Evolutionary conservation across 2,113 vertebrate species (phyloP).

Genomic region (Taxidea taxus): DNA sequence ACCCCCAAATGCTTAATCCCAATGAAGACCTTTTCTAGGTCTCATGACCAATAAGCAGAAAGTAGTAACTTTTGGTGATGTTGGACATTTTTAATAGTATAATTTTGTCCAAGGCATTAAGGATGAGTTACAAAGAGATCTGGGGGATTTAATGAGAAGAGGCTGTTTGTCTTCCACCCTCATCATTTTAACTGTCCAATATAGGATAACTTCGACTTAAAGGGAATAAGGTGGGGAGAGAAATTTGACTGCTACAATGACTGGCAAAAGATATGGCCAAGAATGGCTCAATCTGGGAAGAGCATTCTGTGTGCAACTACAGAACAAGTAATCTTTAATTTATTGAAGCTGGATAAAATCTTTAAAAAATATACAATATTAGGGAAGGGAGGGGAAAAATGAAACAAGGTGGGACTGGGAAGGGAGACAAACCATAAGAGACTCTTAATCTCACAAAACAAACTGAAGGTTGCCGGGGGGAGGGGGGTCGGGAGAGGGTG

Average conservation of each 20-base stretch:
- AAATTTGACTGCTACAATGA: neutral
- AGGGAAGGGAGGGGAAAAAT: too few relatives aligned
- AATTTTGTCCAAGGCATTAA: constrained; percentile 22
- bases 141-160: neutral
- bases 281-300: neutral
- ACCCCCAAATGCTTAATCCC: neutral
- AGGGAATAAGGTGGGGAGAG: neutral
- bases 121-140: neutral
- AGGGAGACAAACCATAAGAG: too few relatives aligned
- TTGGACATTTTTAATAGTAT: neutral
- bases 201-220: neutral
- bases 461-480: too few relatives aligned
- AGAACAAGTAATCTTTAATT: neutral
- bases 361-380: neutral
- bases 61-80: neutral
- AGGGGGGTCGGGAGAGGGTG: too few relatives aligned
- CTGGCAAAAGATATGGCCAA: neutral
- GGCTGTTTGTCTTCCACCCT: neutral
- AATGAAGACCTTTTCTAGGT: neutral
- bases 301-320: neutral
- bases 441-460: too few relatives aligned
- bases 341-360: neutral
- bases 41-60: neutral
- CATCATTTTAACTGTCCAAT: neutral
- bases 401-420: too few relatives aligned